Evolutionary conservation across 2,888 invertebrate species (phyloP), one percentile per base, ranked within the genome.

Genomic region (Isoperla grammatica): DNA sequence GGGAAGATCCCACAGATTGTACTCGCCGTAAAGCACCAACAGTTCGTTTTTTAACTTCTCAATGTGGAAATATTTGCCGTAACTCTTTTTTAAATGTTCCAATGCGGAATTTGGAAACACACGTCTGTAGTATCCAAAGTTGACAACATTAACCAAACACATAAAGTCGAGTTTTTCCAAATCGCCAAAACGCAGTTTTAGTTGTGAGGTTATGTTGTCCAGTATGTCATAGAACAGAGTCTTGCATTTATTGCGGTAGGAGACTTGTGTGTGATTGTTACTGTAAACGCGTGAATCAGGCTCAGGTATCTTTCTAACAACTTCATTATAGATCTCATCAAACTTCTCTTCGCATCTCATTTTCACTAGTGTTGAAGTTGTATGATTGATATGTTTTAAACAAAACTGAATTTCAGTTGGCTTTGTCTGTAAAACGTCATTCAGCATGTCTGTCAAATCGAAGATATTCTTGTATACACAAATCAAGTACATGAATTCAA

Each of bases 401-500:
- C 29, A 29, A 29, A 29, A 29, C 29, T 8, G 5, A 29, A 29
- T 29, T 6, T 29, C 29, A 29, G 29, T 29, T 29, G 8, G 29
- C 29, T 29, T 29, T 29, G 29, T 6, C 29, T 29, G 29, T 29
- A 29, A 29, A 29, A 29, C 8, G 29, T 29, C 29, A 8, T 29
- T 6, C 29, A 29, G 29, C 8, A 29, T 8, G 29, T 29, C 29
- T 29, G 29, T 29, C 4, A 6, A 29, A 29, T 29, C 29, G 8
- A 29, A 29, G 29, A 29, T 29, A 29, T 29, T 29, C 8, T 8
- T 29, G 29, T 29, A 29, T 8, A 29, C 29, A 29, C 8, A 29
- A 29, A 29, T 9, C 17, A 50, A 35, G 35, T 29, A 50, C 49
- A 50, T 13, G 11, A 50, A 50, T 29, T 50, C 29, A 15, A 50